Base-by-base conservation (phyloP, 2,797 vertebrate species). In the Antennarius maculatus region DNA sequence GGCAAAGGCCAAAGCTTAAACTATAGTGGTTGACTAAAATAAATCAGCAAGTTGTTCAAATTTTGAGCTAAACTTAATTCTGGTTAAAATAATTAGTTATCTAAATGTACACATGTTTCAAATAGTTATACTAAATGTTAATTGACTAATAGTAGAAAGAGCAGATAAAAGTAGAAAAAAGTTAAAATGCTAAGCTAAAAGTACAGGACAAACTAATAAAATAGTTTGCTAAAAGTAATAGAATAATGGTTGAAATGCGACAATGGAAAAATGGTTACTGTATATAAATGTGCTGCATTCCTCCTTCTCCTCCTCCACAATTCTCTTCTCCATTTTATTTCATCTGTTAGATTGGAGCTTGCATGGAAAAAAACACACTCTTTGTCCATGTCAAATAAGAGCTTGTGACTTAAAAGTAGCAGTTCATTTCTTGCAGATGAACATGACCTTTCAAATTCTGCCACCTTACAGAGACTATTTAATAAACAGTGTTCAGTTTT, bases 251-350 rank as follows among this genome's bases (percentile, higher is more conserved):
- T 28, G 23, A 23, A 23, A 23, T 2, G 23, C 23, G 23, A 23
- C 23, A 23, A 34, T 34, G 31, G 31, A 34, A 5, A 34, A 34
- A 5, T 34, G 31, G 31, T 34, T 34, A 8, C 31, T 34, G 5
- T 8, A 34, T 34, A 8, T 34, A 37, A 46, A 58, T 23, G 27
- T 85, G 88, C 79, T 77, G 77, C 69, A 51, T 66, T 70, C 66
- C 69, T 74, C 29, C 76, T 80, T 66, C 76, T 73, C 75, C 77
- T 82, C 60, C 57, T 58, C 60, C 56, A 77, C 65, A 84, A 54
- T 80, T 77, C 71, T 64, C 55, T 48, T 54, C 77, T 65, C 55
- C 67, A 5, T 16, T 83, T 86, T 89, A 82, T 86, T 87, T 74
- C 51, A 66, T 79, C 58, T 59, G 61, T 80, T 73, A 55, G 73